Evolutionary conservation across 1,140 invertebrate species (phyloP).

Genomic region (Leguminivora glycinivorella): DNA sequence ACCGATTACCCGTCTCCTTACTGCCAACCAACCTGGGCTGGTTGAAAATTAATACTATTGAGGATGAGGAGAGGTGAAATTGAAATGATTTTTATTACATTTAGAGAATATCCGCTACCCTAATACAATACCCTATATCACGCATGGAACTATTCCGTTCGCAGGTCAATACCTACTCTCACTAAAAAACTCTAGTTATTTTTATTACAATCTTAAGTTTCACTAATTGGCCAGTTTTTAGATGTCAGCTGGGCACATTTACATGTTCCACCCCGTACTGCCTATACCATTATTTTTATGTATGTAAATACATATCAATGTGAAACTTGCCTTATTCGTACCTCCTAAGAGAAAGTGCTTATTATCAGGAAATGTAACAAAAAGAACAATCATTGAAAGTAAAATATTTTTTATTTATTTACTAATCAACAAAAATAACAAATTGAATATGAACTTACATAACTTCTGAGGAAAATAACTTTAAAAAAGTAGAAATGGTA

Average conservation of each 20-base stretch:
- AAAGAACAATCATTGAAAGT: no score
- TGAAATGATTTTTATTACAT: conserved; percentile 40
- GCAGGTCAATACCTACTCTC: not conserved
- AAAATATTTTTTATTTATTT: no score
- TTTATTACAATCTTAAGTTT: conserved; percentile 5
- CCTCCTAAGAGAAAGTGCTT: no score
- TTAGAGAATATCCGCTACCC: conserved; percentile 43
- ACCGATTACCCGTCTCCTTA: conserved; percentile 69
- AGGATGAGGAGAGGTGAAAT: conserved; percentile 61
- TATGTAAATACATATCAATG: not conserved
- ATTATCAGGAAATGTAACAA: no score
- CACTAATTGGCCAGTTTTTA: not conserved
- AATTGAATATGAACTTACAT: no score
- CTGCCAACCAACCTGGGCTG: conserved; percentile 67
- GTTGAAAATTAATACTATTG: conserved; percentile 61
- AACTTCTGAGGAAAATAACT: no score
- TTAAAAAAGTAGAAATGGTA: no score
- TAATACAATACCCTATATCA: conserved; percentile 29
- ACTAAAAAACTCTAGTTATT: not conserved
- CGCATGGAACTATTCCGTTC: conserved; percentile 28
- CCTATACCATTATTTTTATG: not conserved
- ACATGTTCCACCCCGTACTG: not conserved
- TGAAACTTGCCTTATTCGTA: no score
- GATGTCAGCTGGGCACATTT: not conserved
- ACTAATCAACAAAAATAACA: no score